phyloP scores from a whole-genome alignment of 2,113 vertebrate genomes.

The Rostratula benghalensis region DNA sequence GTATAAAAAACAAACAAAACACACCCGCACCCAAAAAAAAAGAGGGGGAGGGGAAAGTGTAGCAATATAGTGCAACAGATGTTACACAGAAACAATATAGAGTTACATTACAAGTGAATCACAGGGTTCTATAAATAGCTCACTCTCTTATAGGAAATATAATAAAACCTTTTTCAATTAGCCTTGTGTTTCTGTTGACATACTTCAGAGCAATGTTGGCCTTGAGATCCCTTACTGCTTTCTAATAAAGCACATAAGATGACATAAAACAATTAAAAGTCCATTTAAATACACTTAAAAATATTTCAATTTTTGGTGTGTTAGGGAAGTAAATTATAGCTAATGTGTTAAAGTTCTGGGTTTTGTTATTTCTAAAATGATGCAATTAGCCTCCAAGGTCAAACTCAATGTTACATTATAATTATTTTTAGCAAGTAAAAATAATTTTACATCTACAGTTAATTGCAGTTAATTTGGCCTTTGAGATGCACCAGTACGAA shows the following conservation, averaged over 20 bases:
- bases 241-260: constrained; percentile 10
- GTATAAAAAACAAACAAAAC: too few relatives aligned
- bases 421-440: constrained; percentile 42
- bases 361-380: constrained; percentile 38
- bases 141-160: not conserved
- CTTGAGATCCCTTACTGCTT: not conserved
- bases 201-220: not conserved
- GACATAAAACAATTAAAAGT: not conserved
- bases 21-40: not conserved
- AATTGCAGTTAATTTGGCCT: constrained; percentile 41
- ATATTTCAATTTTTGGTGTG: not conserved
- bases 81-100: not conserved
- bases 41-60: accelerated
- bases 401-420: not conserved
- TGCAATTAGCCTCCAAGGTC: constrained; percentile 35
- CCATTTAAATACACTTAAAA: constrained; percentile 37
- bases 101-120: not conserved
- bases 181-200: constrained; percentile 1
- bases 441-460: constrained; percentile 4
- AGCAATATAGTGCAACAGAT: not conserved
- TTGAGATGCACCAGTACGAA: not conserved
- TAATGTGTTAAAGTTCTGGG: not conserved
- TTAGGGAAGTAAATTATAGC: not conserved
- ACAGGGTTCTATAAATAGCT: not conserved
- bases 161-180: constrained; percentile 10